Base-by-base conservation (phyloP, 2,797 vertebrate species). In the Phrynocephalus guinanensis region DNA sequence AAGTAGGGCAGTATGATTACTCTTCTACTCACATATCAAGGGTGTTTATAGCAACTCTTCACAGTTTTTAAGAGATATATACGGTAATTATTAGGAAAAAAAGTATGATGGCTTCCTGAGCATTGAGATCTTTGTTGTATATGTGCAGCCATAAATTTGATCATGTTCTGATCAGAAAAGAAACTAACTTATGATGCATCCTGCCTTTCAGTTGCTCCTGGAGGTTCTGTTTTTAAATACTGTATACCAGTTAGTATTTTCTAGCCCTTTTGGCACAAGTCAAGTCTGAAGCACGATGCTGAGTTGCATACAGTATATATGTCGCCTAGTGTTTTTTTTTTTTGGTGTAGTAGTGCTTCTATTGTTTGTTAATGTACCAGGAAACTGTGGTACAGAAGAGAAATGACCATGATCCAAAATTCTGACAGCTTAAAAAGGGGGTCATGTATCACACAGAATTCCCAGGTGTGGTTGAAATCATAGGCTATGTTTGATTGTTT, bases 1-100 rank as follows among this genome's bases (percentile, higher is more conserved):
- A 84, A 63, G 77, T 87, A 87, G 91, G 80, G 85, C 93, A 71
- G 79, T 90, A 26, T 79, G 78, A 85, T 95, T 95, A 28, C 7
- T 0, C 79, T 84, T 91, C 86, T 90, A 84, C 82, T 28, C 24
- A 4, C 86, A 89, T 70, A 73, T 22, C 77, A 56, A 20, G 75
- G 82, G 79, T 89, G 89, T 86, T 82, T 86, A 78, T 88, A 79
- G 86, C 0, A 1, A 70, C 85, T 85, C 89, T 81, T 78, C 80
- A 5, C 70, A 30, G 33, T 88, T 84, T 84, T 87, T 28, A 52
- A 87, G 85, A 50, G 38, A 15, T 70, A 26, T 13, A 10, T 11
- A 33, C 33, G 33, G 33, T 33, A 20, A 0, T 76, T 89, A 56
- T 87, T 92, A 84, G 72, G 38, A 5, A 44, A 87, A 20, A 86